These are phyloP conservation scores for Drosophila baimaii DNA, from an alignment of 1,140 invertebrate genomes.

Conservation along the genomic window DNA sequence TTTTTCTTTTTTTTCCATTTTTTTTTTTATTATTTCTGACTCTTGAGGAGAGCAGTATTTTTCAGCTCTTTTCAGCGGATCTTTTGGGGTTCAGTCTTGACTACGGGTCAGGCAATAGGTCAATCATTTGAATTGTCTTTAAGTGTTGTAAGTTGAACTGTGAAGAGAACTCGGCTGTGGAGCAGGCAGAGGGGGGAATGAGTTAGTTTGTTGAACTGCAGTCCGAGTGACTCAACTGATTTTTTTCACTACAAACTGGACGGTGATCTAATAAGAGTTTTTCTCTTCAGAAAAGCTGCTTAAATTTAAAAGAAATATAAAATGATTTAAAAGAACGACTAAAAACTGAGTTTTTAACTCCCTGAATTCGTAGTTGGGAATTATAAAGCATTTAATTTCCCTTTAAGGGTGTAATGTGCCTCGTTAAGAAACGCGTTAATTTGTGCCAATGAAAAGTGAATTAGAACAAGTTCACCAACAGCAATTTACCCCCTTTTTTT, in stretches of 20 bases:
- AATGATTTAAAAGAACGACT: neutral
- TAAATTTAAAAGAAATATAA: neutral
- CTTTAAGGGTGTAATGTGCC: no score
- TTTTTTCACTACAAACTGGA: neutral
- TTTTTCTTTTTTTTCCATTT: constrained; percentile 14
- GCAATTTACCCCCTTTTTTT: constrained; percentile 5
- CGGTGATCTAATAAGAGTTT: neutral
- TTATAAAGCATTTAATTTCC: no score
- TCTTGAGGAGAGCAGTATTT: constrained; percentile 18
- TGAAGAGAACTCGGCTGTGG: constrained; percentile 17
- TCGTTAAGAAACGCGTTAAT: no score
- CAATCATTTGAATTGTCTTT: constrained; percentile 81
- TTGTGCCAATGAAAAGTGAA: constrained; percentile 17
- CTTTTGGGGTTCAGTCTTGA: constrained; percentile 35
- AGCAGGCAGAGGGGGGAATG: neutral
- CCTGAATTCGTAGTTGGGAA: neutral
- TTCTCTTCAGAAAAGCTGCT: no score
- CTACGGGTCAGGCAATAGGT: constrained; percentile 71
- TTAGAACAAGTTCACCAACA: neutral
- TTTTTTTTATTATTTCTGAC: constrained; percentile 31
- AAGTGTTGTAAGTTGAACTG: constrained; percentile 72
- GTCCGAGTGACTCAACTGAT: constrained; percentile 17
- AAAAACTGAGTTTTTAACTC: neutral
- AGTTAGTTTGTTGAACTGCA: constrained; percentile 43
- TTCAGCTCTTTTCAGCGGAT: constrained; percentile 25